Base-by-base conservation (phyloP, 1,140 invertebrate species). In the Pseudomyrmex gracilis region DNA sequence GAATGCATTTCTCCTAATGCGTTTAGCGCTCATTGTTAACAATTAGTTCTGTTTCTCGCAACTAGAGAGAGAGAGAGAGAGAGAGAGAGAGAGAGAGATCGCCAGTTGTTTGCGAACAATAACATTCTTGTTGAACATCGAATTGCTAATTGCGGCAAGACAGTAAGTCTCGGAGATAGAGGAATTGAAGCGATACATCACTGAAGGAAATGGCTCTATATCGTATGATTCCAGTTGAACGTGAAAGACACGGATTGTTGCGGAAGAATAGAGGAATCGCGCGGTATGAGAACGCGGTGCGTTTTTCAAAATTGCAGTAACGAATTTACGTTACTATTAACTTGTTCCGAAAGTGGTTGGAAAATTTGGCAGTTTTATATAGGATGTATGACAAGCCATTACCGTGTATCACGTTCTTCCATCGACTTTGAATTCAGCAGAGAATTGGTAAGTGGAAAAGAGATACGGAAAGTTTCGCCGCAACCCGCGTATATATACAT, bases 281-380 rank as follows among this genome's bases (percentile, higher is more conserved):
- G 20, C 1, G 20, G 34, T 47, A 13, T 9, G 13, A 22, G 43
- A 1, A 22, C 45, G 55, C 20, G 20, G 47, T 7, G 17, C 5
- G 24, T 7, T 17, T 17, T n/a, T 43, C 17, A 2, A 20, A 9
- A 76, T 51, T 17, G 45, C 20, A n/a, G n/a, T n/a, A n/a, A n/a
- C n/a, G 49, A 51, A 34, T 45, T 74, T 10, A 15, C 8, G 13
- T 74, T 17, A 13, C 12, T 58, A 10, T 22, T 2, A 15, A 10
- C 45, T 2, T 8, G 45, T 5, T 8, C 63, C 12, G 34, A 60
- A 20, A 45, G 20, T 58, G 20, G 43, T 24, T 12, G 17, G 1
- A 43, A 53, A 77, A 67, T 55, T 67, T 66, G 73, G 67, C 47
- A 67, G 64, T 67, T 34, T 34, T 77, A 77, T 77, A 61, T 47